Conservation (phyloP, 2,113 vertebrate genomes). For the Lampris megalopsis region DNA sequence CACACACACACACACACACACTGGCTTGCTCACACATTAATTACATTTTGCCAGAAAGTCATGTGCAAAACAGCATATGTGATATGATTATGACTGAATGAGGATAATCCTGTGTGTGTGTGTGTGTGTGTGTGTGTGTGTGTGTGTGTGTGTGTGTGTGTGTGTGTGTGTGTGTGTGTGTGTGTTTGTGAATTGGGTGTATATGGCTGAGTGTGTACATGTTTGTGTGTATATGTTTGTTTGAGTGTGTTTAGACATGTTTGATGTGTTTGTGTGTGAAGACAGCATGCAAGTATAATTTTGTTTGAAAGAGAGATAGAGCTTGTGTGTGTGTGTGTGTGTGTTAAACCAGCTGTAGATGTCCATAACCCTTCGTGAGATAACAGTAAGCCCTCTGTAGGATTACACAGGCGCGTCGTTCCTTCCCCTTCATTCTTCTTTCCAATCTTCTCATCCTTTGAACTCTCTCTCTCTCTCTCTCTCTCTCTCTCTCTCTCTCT, state of each 20-base stretch:
- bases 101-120: slow-evolving; percentile 47
- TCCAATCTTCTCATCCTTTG: slow-evolving; percentile 46
- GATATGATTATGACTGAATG: slow-evolving; percentile 65
- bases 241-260: no score
- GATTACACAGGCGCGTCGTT: slow-evolving; percentile 33
- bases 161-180: neutral
- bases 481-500: slow-evolving; percentile 37
- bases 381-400: slow-evolving; percentile 60
- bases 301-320: no score
- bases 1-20: neutral
- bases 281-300: no score
- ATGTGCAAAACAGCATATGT: slow-evolving; percentile 63
- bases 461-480: slow-evolving; percentile 32
- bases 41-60: slow-evolving; percentile 52
- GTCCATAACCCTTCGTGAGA: slow-evolving; percentile 44
- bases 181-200: neutral
- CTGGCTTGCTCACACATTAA: neutral
- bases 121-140: slow-evolving; percentile 30
- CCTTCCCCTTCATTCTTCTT: slow-evolving; percentile 48
- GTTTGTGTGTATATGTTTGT: no score
- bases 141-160: slow-evolving; percentile 7
- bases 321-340: neutral
- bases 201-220: no score
- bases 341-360: slow-evolving; percentile 44
- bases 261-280: no score